These are phyloP conservation scores for Hippocampus abdominalis DNA, from an alignment of 2,113 vertebrate genomes.

Conservation along the genomic window DNA sequence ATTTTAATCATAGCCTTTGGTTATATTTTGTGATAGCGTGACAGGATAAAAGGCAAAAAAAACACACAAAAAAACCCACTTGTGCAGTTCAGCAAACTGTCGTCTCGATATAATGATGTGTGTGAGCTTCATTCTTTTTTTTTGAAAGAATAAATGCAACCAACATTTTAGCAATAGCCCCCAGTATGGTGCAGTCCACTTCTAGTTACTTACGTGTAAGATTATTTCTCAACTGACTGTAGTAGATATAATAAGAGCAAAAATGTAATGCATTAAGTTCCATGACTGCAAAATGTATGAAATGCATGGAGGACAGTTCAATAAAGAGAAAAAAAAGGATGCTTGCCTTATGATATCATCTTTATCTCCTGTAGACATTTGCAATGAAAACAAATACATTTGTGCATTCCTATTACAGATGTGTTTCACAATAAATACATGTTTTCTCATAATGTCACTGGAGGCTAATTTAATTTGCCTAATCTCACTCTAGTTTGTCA, in stretches of 20 bases:
- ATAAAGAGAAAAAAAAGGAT: not conserved
- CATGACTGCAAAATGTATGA: not conserved
- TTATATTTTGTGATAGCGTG: no score
- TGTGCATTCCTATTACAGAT: not conserved
- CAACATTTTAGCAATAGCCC: not conserved
- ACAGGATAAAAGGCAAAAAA: no score
- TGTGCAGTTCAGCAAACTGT: no score
- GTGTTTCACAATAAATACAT: not conserved
- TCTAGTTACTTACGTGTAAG: not conserved
- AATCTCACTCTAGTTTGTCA: not conserved
- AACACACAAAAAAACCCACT: no score
- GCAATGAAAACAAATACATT: not conserved
- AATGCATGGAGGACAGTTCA: not conserved
- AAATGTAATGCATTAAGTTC: not conserved
- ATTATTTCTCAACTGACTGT: not conserved
- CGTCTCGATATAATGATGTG: no score
- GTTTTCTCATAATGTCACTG: conserved; percentile 5
- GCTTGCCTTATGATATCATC: not conserved
- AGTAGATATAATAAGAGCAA: not conserved
- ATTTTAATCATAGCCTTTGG: no score
- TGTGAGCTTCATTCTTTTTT: no score
- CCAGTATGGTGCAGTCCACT: not conserved
- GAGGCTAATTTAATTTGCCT: conserved; percentile 2
- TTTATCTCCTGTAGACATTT: conserved; percentile 1
- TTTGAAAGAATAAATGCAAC: not conserved